A percentile compares a stretch with the other conserved stretches of the same genome.
Evolutionary conservation across 2,113 vertebrate species (phyloP).

Genomic region (Trichechus manatus): DNA sequence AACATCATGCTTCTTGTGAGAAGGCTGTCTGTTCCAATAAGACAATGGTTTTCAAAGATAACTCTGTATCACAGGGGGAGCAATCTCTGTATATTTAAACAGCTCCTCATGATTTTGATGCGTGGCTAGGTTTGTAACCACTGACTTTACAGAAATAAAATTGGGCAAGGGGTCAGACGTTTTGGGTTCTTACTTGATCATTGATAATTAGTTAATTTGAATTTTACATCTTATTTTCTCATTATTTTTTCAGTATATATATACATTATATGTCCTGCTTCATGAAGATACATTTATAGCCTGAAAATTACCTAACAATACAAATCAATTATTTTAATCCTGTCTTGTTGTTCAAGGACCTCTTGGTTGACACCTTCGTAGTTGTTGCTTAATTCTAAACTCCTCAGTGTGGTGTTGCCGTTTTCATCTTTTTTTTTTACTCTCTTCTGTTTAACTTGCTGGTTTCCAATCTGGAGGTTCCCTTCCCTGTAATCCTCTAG

Average conservation of each 20-base stretch:
- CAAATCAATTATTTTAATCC: neutral
- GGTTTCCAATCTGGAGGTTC: neutral
- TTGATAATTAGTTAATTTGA: neutral
- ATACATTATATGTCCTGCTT: neutral
- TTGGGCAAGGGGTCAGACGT: neutral
- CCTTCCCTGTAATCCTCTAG: neutral
- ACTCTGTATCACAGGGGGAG: neutral
- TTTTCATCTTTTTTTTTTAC: slow-evolving; percentile 18
- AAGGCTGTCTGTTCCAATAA: slow-evolving; percentile 24
- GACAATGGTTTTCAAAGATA: neutral
- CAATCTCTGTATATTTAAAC: neutral
- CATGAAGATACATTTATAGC: neutral
- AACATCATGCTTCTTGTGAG: neutral
- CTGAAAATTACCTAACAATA: neutral
- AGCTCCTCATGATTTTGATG: neutral
- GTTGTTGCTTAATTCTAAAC: neutral
- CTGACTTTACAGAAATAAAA: neutral
- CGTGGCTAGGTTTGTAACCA: neutral
- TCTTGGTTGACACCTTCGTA: neutral
- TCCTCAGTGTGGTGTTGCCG: neutral
- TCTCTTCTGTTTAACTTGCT: neutral
- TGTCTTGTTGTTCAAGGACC: neutral
- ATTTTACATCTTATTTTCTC: neutral
- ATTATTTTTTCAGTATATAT: neutral
- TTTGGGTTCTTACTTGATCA: neutral